Evolutionary conservation across 92 coral and sea anemone genomes (phyloP), one percentile per base, ranked within the genome.

Genomic region (Palythoa heliodiscus): DNA sequence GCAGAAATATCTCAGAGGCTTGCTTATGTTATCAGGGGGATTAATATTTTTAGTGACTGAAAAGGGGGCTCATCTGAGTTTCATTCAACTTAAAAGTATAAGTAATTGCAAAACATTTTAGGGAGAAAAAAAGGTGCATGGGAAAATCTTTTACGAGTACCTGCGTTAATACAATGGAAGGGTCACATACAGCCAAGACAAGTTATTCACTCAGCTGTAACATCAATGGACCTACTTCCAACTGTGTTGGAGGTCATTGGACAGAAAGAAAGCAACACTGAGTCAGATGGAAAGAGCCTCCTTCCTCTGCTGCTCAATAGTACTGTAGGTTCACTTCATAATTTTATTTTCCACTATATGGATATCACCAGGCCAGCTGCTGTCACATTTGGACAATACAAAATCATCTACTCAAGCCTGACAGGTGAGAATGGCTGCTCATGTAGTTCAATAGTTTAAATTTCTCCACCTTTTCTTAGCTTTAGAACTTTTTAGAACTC

Each of bases 311-410:
- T 95, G 60, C 63, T 90, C 1, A 86, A 70, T 60, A 76, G 72
- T 16, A 83, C 89, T 85, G 74, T 25, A 19, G 90, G 86, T 20
- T 83, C 94, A n/a, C 91, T 85, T 71, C 98, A 93, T 86, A 64
- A 89, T 22, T 70, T 83, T 48, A 82, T 93, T 14, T 93, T 90
- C 73, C 98, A 95, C 79, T 95, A 95, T 63, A 52, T 89, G 15
- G 98, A 95, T 82, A 84, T 93, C 11, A 90, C 92, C 24, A 89
- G 85, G 85, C 98, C 98, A 24, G 88, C 98, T 5, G 98, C 94
- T 60, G 66, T 95, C 19, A 85, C 98, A 40, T 72, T 86, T 77
- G 91, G 93, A 1, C 70, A 90, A 52, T 95, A 87, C 85, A 95
- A 95, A 83, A 83, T 84, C 29, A 86, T 95, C 11, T 93, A 81